Evolutionary conservation across 2,113 vertebrate genomes (phyloP).

Genomic region (Neogale vison): DNA sequence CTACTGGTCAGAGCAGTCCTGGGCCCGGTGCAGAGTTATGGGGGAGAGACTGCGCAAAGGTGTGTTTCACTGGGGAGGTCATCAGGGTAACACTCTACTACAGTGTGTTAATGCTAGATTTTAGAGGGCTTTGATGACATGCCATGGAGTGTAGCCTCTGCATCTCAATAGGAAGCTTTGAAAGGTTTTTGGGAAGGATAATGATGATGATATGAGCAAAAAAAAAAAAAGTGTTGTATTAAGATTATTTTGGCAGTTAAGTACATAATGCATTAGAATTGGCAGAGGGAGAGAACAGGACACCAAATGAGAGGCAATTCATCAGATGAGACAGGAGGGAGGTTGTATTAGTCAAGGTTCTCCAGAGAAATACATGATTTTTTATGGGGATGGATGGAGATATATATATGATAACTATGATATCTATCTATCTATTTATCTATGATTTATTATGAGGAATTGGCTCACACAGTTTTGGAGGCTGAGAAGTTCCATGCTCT

Average conservation of each 20-base stretch:
- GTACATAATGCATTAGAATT: not conserved
- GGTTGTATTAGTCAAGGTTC: not conserved
- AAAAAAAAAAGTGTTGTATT: not conserved
- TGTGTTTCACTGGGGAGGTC: not conserved
- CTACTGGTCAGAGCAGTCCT: not conserved
- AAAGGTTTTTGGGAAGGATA: not conserved
- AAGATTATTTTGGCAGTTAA: not conserved
- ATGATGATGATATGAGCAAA: not conserved
- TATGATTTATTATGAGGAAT: not conserved
- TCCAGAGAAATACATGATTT: not conserved
- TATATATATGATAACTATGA: not conserved
- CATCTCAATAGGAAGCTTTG: not conserved
- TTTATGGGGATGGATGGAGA: not conserved
- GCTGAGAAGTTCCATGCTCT: not conserved
- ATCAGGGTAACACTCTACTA: not conserved
- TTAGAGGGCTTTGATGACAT: not conserved
- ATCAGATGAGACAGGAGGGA: not conserved
- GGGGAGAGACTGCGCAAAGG: not conserved
- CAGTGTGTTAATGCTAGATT: not conserved
- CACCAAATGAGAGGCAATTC: not conserved
- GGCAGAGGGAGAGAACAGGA: not conserved
- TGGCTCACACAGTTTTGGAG: not conserved
- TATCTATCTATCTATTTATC: not conserved
- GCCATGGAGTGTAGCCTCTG: not conserved
- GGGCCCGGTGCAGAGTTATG: not conserved